Percentiles rank a stretch among this genome's conserved stretches.
Evolutionary conservation across 2,113 vertebrate genomes (phyloP).

Genomic region (Typhlomys cinereus): DNA sequence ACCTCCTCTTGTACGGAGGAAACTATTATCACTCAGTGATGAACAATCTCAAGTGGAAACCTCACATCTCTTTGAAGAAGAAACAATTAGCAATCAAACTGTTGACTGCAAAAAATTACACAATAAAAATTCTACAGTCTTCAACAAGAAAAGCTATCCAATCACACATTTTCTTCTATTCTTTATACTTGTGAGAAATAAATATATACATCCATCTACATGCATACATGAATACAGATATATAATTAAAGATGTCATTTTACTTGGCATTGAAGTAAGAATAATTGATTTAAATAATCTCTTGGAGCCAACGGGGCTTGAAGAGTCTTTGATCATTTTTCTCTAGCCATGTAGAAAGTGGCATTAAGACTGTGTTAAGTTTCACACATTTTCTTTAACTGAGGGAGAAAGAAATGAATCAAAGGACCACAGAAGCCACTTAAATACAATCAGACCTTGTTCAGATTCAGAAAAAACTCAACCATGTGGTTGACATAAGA

Average conservation of each 20-base stretch:
- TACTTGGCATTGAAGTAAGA: background rate
- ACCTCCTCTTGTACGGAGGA: background rate
- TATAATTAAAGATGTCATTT: background rate
- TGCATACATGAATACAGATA: background rate
- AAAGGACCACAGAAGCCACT: slow-evolving; percentile 23
- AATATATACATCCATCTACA: background rate
- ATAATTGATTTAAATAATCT: slow-evolving; percentile 36
- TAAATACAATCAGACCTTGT: background rate
- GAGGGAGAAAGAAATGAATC: background rate
- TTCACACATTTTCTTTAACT: slow-evolving; percentile 7
- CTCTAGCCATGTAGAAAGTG: background rate
- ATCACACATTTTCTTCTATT: background rate
- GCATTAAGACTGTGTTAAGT: background rate
- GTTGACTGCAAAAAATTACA: background rate
- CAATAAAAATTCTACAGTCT: background rate
- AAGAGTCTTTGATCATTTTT: background rate
- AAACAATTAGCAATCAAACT: slow-evolving; percentile 1
- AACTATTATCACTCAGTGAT: background rate
- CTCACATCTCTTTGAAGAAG: background rate
- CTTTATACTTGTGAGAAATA: background rate
- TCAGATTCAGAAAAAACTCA: background rate
- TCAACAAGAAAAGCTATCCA: background rate
- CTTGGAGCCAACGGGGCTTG: background rate
- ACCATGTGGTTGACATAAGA: background rate
- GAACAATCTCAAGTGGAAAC: background rate